phyloP scores from a whole-genome alignment of 2,888 invertebrate species.

The Drosophila pegasa region DNA sequence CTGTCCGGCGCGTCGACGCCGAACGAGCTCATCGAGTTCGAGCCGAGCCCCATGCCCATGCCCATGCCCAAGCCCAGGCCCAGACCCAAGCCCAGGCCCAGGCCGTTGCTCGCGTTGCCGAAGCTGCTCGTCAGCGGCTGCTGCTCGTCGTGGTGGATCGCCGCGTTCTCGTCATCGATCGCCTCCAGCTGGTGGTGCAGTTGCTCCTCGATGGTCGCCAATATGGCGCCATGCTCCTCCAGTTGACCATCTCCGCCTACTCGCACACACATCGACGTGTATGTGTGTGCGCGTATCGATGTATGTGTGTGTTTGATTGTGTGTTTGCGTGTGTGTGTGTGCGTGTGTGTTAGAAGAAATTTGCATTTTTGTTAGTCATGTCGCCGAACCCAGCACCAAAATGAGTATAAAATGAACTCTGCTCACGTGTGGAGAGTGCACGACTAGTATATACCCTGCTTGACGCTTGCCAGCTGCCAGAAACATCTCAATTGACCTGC shows the following conservation, averaged over 20 bases:
- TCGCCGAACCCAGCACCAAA: conserved; percentile 46
- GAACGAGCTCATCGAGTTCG: conserved; percentile 80
- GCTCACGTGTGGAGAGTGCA: conserved; percentile 6
- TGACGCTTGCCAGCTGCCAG: neutral
- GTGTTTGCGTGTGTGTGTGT: conserved; percentile 38
- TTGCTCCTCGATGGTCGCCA: conserved; percentile 82
- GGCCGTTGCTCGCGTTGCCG: conserved; percentile 44
- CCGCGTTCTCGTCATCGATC: conserved; percentile 83
- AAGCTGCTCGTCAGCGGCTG: conserved; percentile 83
- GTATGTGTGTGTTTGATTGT: conserved; percentile 34
- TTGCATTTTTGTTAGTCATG: conserved; percentile 55
- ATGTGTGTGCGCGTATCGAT: conserved; percentile 16
- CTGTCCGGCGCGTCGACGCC: conserved; percentile 75
- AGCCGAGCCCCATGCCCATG: conserved; percentile 34
- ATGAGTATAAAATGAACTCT: conserved; percentile 11
- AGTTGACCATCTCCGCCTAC: conserved; percentile 36
- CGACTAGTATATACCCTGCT: conserved; percentile 8
- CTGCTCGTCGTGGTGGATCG: conserved; percentile 83
- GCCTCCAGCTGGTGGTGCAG: conserved; percentile 70
- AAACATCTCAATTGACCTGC: neutral
- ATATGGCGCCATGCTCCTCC: conserved; percentile 71
- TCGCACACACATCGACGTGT: conserved; percentile 17
- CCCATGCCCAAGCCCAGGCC: conserved; percentile 28
- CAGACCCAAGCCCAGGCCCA: conserved; percentile 33
- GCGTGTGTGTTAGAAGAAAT: conserved; percentile 49